These are phyloP conservation scores for Myripristis murdjan DNA, from an alignment of 2,797 vertebrate species.

Conservation along the genomic window DNA sequence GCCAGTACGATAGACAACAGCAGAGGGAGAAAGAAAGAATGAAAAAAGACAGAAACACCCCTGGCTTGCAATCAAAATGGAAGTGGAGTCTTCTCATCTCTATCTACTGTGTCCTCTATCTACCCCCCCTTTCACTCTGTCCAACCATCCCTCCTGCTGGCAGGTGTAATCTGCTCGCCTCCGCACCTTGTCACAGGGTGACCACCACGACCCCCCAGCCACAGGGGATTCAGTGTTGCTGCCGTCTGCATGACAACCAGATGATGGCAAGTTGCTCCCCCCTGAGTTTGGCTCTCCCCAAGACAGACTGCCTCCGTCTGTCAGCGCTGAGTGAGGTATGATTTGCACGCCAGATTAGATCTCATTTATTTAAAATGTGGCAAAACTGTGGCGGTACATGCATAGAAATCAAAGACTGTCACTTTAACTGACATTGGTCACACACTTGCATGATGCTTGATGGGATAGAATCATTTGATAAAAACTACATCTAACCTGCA, in stretches of 20 bases:
- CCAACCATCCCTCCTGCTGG: conserved; percentile 68
- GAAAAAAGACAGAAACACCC: conserved; percentile 43
- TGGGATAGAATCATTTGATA: conserved; percentile 42
- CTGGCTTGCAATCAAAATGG: conserved; percentile 68
- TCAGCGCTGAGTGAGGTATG: conserved; percentile 62
- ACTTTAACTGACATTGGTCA: conserved; percentile 49
- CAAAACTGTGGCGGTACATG: conserved; percentile 34
- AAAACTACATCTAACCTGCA: conserved; percentile 44
- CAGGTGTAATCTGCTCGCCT: conserved; percentile 82
- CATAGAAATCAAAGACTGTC: conserved; percentile 46
- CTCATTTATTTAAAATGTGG: conserved; percentile 56
- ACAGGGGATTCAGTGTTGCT: conserved; percentile 30
- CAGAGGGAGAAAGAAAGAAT: background rate
- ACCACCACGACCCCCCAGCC: conserved; percentile 65
- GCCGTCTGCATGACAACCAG: conserved; percentile 64
- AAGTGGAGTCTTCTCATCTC: conserved; percentile 70
- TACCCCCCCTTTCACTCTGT: conserved; percentile 48
- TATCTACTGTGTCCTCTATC: conserved; percentile 60
- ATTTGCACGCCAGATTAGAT: conserved; percentile 69
- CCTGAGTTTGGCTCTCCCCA: conserved; percentile 35
- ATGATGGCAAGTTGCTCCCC: conserved; percentile 45
- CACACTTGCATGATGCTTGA: conserved; percentile 46
- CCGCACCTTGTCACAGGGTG: conserved; percentile 77
- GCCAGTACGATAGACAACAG: conserved; percentile 62
- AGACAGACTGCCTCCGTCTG: conserved; percentile 45